Evolutionary conservation across 1,140 invertebrate genomes (phyloP).

Genomic region (Scaptomyza montana): DNA sequence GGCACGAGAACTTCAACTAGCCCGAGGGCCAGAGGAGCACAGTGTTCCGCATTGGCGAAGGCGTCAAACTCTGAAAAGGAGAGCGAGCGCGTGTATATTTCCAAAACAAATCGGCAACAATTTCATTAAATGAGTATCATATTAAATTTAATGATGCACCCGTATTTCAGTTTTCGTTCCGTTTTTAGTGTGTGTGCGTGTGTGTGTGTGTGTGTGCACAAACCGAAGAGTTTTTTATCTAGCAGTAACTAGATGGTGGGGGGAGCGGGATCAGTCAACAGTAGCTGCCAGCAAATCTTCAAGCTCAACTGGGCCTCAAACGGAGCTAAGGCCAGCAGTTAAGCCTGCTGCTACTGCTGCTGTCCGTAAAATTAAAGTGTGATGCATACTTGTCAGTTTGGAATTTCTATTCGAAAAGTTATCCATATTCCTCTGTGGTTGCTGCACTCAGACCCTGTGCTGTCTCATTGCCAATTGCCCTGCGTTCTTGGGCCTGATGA

Average conservation of each 20-base stretch:
- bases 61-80: conserved; percentile 61
- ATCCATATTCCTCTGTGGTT: conserved; percentile 51
- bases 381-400: conserved; percentile 60
- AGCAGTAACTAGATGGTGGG: conserved; percentile 18
- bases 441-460: not conserved
- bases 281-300: conserved; percentile 70
- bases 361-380: conserved; percentile 45
- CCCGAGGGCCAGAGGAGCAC: conserved; percentile 27
- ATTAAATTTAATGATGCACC: conserved; percentile 84
- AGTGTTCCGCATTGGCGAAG: conserved; percentile 57
- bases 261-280: conserved; percentile 38
- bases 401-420: conserved; percentile 70
- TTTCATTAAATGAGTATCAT: conserved; percentile 84
- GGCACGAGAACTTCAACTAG: conserved; percentile 38
- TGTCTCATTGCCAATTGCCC: not conserved
- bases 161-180: conserved; percentile 84
- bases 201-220: conserved; percentile 14
- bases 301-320: conserved; percentile 25
- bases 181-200: conserved; percentile 37
- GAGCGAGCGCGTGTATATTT: conserved; percentile 75
- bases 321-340: not conserved
- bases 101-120: conserved; percentile 84
- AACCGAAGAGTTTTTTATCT: conserved; percentile 62
- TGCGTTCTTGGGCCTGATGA: not conserved
- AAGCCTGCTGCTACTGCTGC: not conserved